Conservation (phyloP, 64 coral and sea anemone genomes). For the Stylophora pistillata region DNA sequence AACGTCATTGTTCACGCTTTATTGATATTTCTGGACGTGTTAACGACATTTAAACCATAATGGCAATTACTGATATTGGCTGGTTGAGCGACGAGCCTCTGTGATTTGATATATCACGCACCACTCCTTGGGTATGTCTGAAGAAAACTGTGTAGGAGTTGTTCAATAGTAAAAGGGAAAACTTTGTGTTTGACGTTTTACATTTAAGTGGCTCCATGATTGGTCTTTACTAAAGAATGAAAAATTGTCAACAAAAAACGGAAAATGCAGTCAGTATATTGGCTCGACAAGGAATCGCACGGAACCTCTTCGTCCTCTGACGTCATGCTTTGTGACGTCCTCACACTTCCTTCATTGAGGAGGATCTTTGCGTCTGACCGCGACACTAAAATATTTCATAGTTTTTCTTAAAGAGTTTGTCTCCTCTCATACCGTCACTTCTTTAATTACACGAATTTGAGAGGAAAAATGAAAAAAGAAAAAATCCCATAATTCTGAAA, state of each 20-base stretch:
- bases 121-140: not conserved
- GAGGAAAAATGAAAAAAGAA: too few species aligned
- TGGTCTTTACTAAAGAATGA: too few species aligned
- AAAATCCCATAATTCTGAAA: not conserved
- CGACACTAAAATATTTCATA: not conserved
- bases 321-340: not conserved
- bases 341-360: not conserved
- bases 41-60: not conserved
- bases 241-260: not conserved
- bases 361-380: not conserved
- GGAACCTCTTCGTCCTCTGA: not conserved
- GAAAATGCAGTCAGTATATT: not conserved
- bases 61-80: not conserved
- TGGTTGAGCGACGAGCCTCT: too few species aligned
- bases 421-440: too few species aligned
- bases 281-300: not conserved
- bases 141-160: not conserved
- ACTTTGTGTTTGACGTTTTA: too few species aligned
- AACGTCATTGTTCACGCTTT: not conserved
- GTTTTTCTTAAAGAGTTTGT: not conserved
- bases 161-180: too few species aligned
- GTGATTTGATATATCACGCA: not conserved
- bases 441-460: too few species aligned
- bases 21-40: not conserved
- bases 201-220: too few species aligned